Percentiles rank a stretch among this genome's conserved stretches.
These are phyloP conservation scores for Rachycentron canadum DNA, from an alignment of 2,797 vertebrate species.

Conservation along the genomic window DNA sequence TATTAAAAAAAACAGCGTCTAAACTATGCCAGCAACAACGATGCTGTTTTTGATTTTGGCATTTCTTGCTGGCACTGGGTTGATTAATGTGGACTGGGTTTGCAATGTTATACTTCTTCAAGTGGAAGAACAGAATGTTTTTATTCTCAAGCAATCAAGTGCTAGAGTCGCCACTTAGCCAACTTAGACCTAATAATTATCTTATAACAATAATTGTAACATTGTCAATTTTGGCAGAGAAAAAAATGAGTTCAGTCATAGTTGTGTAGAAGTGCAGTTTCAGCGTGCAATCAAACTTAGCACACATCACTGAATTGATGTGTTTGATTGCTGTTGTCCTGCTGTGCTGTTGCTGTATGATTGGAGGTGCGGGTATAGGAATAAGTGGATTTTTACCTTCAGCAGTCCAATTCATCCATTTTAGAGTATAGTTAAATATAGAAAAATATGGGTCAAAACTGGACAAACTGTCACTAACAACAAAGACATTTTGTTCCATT, in stretches of 20 bases:
- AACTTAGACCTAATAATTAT: not conserved
- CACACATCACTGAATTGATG: not conserved
- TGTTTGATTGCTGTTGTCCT: conserved; percentile 14
- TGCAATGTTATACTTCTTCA: too few species aligned
- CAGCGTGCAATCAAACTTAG: conserved; percentile 6
- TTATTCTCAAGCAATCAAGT: too few species aligned
- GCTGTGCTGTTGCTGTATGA: conserved; percentile 22
- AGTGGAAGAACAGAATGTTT: not conserved
- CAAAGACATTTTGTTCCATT: conserved; percentile 11
- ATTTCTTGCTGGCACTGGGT: too few species aligned
- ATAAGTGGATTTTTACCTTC: not conserved
- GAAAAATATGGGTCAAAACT: not conserved
- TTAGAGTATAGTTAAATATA: not conserved
- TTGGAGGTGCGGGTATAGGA: not conserved
- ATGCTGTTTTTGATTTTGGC: too few species aligned
- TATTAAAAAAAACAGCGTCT: too few species aligned
- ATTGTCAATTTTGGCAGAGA: not conserved
- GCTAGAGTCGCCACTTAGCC: not conserved
- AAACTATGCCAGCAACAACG: too few species aligned
- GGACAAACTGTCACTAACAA: not conserved
- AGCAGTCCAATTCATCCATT: not conserved
- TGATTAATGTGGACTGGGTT: too few species aligned
- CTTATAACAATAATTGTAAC: not conserved
- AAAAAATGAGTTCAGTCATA: not conserved
- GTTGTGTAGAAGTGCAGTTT: not conserved